These are phyloP conservation scores for Perithous albicinctus DNA, from an alignment of 2,888 invertebrate species.

Conservation along the genomic window DNA sequence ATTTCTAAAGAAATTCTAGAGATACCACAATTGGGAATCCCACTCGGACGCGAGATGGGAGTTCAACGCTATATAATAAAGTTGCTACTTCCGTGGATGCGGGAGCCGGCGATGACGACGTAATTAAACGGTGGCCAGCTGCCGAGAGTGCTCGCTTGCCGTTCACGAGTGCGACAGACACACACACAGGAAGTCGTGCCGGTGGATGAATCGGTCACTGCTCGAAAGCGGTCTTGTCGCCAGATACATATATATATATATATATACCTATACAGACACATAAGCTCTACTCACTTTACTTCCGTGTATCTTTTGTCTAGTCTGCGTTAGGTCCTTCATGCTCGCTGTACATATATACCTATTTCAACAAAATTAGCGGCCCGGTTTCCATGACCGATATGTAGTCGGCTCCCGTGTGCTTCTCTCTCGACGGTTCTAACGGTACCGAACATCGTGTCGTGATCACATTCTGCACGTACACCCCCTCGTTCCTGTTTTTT, in stretches of 20 bases:
- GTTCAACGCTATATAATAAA: conserved; percentile 6
- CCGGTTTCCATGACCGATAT: conserved; percentile 64
- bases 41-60: neutral
- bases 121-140: conserved; percentile 58
- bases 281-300: neutral
- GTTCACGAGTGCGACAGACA: conserved; percentile 38
- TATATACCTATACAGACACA: too few relatives aligned
- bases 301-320: conserved; percentile 31
- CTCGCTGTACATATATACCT: conserved; percentile 37
- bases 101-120: conserved; percentile 30
- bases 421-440: conserved; percentile 29
- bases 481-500: conserved; percentile 11
- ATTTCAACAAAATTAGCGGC: conserved; percentile 62
- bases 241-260: conserved; percentile 9
- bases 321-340: conserved; percentile 22
- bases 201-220: conserved; percentile 66
- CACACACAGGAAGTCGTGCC: conserved; percentile 65
- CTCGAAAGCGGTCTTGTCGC: conserved; percentile 57
- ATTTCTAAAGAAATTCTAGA: neutral
- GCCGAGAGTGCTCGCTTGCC: conserved; percentile 20
- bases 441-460: conserved; percentile 40
- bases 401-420: conserved; percentile 21
- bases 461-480: conserved; percentile 16
- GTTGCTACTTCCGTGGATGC: conserved; percentile 5
- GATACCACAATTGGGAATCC: neutral